Evolutionary conservation across 2,797 vertebrate species (phyloP), one percentile per base, ranked within the genome.

Genomic region (Phoebastria nigripes): DNA sequence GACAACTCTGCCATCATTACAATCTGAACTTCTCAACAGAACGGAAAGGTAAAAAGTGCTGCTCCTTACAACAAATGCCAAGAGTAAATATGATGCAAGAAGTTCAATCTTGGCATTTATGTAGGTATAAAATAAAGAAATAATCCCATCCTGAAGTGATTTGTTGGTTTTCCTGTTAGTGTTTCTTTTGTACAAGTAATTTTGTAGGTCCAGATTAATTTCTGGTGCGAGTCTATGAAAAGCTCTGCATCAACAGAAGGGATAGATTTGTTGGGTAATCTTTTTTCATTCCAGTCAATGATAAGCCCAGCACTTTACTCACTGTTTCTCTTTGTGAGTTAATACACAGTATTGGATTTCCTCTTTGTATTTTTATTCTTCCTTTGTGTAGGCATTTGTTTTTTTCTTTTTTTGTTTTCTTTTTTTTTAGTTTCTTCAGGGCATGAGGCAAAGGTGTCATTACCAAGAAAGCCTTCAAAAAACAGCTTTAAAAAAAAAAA

Each of bases 291-390:
- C 51, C 33, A 84, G 62, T 84, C 56, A 74, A 59, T 74, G 80
- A 90, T 95, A 95, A 94, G 13, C 49, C 78, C 25, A 69, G 49
- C 22, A 89, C 37, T 89, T 81, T 90, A 78, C 66, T 93, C 73
- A 76, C 54, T 72, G 33, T 51, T 93, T 91, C 62, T 66, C 24
- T 87, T 83, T 90, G 65, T 77, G 62, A 87, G 41, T 65, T 92
- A 92, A 94, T 72, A 79, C 25, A 69, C 13, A 62, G 66, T 87
- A 92, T 76, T 87, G 58, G 39, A 91, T 94, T 92, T 93, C 37
- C 12, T 77, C 51, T 80, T 58, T 73, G n/a, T 85, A 73, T 80
- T 89, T 77, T 79, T 52, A 63, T 73, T 89, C 59, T 70, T 89
- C 15, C n/a, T 58, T 89, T 90, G 63, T 87, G 22, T 39, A 47